Evolutionary conservation across 2,113 vertebrate genomes (phyloP).

Genomic region (Leptodactylus fuscus): DNA sequence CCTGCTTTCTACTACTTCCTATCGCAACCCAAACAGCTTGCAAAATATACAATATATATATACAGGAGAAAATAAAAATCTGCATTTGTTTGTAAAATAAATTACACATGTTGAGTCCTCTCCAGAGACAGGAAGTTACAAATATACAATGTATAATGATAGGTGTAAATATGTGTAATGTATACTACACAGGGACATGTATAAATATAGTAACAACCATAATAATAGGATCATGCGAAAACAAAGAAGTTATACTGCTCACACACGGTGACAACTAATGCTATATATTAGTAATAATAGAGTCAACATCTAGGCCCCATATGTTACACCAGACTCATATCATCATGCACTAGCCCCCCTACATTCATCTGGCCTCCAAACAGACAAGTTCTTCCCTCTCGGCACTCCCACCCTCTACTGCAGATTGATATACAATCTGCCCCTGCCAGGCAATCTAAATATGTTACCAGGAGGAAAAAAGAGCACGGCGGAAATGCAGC

Average conservation of each 20-base stretch:
- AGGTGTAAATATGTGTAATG: background rate
- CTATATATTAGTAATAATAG: too few relatives aligned
- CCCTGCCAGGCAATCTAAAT: background rate
- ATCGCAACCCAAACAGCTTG: background rate
- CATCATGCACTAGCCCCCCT: background rate
- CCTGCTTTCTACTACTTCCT: conserved; percentile 10
- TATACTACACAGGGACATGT: background rate
- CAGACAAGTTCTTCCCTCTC: too few relatives aligned
- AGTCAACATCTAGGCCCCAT: too few relatives aligned
- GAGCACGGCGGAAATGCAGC: too few relatives aligned
- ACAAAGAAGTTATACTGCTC: too few relatives aligned
- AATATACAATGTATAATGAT: background rate
- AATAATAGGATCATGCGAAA: too few relatives aligned
- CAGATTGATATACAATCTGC: background rate
- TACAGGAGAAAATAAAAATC: too few relatives aligned
- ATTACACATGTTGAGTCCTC: background rate
- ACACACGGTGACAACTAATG: too few relatives aligned
- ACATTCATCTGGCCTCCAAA: too few relatives aligned
- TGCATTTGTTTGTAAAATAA: background rate
- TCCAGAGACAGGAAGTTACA: background rate
- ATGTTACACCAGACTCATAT: background rate
- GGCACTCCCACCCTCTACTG: too few relatives aligned
- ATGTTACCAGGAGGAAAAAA: background rate
- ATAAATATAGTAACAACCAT: too few relatives aligned
- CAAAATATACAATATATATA: background rate